Evolutionary conservation across 2,888 invertebrate species (phyloP).

Genomic region (Proisotoma minuta): DNA sequence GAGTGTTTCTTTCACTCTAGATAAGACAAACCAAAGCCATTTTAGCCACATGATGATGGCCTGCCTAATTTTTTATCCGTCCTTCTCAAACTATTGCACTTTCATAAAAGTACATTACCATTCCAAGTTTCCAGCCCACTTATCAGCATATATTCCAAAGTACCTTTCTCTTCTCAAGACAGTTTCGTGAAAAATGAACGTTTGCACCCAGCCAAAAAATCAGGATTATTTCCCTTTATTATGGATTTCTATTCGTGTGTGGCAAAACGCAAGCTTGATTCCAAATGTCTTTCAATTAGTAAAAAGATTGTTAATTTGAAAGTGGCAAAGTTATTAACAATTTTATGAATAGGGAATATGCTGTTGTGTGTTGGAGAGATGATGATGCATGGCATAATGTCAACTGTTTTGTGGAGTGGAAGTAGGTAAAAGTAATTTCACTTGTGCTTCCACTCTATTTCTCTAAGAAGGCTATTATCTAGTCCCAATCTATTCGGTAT

Average conservation of each 20-base stretch:
- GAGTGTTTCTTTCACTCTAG: neutral
- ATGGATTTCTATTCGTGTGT: no score
- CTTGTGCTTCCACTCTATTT: constrained; percentile 1
- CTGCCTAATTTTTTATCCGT: neutral
- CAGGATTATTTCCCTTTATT: no score
- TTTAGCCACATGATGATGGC: neutral
- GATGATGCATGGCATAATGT: no score
- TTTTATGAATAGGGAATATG: no score
- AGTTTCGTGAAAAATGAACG: no score
- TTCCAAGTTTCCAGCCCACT: constrained; percentile 4
- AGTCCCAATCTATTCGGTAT: neutral
- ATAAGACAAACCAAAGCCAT: constrained; percentile 1
- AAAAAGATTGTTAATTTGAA: no score
- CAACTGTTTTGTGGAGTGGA: constrained; percentile 2
- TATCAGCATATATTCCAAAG: constrained; percentile 2
- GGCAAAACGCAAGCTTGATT: no score
- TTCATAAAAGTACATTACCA: no score
- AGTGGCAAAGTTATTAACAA: no score
- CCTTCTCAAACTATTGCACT: constrained; percentile 1
- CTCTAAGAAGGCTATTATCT: neutral
- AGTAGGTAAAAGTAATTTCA: constrained; percentile 2
- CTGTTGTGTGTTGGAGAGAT: neutral
- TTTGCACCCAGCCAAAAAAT: no score
- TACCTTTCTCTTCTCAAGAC: no score
- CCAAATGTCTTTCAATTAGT: no score